Percentiles rank a stretch among this genome's conserved stretches.
Evolutionary conservation across 2,797 vertebrate species (phyloP).

Genomic region (Platyrinchus mystaceus): DNA sequence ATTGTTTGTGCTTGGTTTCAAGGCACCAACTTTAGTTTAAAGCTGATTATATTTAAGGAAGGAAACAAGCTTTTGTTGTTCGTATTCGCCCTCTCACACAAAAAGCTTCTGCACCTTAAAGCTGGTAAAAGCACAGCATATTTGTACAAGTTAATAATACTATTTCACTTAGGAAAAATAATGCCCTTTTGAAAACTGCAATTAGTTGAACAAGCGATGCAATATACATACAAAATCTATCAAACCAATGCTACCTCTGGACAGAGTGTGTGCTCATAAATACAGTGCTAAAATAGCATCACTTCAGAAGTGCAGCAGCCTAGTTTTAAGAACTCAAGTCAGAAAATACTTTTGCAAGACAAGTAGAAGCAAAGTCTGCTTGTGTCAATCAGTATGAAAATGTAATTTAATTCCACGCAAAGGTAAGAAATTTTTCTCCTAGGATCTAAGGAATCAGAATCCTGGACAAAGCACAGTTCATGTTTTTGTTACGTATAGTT

Average conservation of each 20-base stretch:
- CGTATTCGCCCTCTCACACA: not conserved
- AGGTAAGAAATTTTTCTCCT: constrained; percentile 52
- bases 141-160: not conserved
- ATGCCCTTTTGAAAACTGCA: not conserved
- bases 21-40: not conserved
- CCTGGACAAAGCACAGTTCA: not conserved
- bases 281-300: not conserved
- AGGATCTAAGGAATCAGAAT: not conserved
- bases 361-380: constrained; percentile 32
- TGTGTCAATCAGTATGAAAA: constrained; percentile 61
- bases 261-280: not conserved
- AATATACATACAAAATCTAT: not conserved
- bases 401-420: constrained; percentile 62
- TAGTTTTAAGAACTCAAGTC: not conserved
- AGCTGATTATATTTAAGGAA: not conserved
- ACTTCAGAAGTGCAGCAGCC: not conserved
- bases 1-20: not conserved
- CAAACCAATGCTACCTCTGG: not conserved
- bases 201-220: not conserved
- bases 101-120: not conserved
- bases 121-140: not conserved
- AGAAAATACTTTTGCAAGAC: not conserved
- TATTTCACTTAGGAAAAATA: not conserved
- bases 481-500: constrained; percentile 16
- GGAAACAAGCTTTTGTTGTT: not conserved